These are phyloP conservation scores for Venustaconcha ellipsiformis DNA, from an alignment of 1,140 invertebrate genomes.

Conservation along the genomic window DNA sequence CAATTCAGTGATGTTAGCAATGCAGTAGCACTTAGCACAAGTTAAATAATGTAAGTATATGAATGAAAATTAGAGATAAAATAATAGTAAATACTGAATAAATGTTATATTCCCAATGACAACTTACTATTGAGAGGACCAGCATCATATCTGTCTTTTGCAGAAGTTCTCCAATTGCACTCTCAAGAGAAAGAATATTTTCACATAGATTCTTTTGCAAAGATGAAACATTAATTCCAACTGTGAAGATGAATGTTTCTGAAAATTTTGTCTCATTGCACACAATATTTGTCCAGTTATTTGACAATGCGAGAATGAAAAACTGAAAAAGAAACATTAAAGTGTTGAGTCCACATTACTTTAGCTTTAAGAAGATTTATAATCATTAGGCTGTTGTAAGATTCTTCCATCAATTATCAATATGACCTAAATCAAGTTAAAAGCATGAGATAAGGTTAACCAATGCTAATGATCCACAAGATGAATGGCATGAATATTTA, in stretches of 20 bases:
- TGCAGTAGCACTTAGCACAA: too few species aligned
- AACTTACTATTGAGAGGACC: background rate
- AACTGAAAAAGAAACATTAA: slow-evolving; percentile 8
- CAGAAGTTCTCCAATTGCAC: background rate
- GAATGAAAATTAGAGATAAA: too few species aligned
- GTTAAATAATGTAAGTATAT: too few species aligned
- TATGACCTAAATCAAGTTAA: too few species aligned
- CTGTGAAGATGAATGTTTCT: slow-evolving; percentile 5
- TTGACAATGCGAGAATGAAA: slow-evolving; percentile 2
- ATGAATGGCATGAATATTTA: too few species aligned
- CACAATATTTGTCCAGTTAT: slow-evolving; percentile 3
- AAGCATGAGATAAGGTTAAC: too few species aligned
- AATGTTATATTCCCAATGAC: background rate
- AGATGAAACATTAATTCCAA: slow-evolving; percentile 3
- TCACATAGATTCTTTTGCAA: slow-evolving; percentile 10
- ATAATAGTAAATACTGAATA: too few species aligned
- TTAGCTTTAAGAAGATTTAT: background rate
- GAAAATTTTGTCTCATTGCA: slow-evolving; percentile 6
- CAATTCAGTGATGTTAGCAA: too few species aligned
- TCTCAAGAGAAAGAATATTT: background rate
- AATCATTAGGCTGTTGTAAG: too few species aligned
- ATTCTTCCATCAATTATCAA: too few species aligned
- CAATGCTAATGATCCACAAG: too few species aligned
- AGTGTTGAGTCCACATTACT: background rate
- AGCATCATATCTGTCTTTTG: background rate